phyloP scores from a whole-genome alignment of 2,797 vertebrate species.

The Hybognathus amarus region DNA sequence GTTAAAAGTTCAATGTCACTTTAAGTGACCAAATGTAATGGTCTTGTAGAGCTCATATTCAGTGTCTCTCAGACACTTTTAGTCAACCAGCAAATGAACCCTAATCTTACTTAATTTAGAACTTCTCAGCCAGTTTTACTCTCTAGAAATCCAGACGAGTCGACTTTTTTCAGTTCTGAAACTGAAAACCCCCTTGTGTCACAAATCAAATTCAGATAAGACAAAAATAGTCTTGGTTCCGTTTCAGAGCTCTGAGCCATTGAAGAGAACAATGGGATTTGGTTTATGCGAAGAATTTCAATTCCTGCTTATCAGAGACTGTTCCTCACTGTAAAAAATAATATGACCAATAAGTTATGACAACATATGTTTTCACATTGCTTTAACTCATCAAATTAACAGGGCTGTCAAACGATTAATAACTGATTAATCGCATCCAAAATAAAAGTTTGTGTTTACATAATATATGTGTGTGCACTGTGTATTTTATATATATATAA shows the following conservation, averaged over 20 bases:
- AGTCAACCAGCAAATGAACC: not conserved
- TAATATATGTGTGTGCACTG: too few relatives aligned
- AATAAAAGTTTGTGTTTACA: too few relatives aligned
- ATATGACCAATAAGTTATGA: too few relatives aligned
- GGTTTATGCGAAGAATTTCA: not conserved
- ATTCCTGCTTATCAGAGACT: not conserved
- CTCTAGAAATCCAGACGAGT: not conserved
- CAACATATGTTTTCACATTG: too few relatives aligned
- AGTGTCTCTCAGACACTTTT: not conserved
- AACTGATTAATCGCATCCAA: too few relatives aligned
- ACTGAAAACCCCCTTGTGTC: not conserved
- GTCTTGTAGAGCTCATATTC: not conserved
- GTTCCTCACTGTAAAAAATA: not conserved
- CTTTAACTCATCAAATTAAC: too few relatives aligned
- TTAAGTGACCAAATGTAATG: not conserved
- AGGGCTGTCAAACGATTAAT: too few relatives aligned
- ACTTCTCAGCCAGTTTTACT: not conserved
- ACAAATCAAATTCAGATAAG: slow-evolving; percentile 16
- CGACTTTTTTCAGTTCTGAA: not conserved
- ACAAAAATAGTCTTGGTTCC: not conserved
- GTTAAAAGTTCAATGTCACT: not conserved
- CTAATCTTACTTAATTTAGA: not conserved
- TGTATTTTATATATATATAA: too few relatives aligned
- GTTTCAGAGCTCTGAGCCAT: not conserved
- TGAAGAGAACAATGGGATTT: slow-evolving; percentile 4